phyloP scores from a whole-genome alignment of 2,888 invertebrate species.

The Therioaphis trifolii region DNA sequence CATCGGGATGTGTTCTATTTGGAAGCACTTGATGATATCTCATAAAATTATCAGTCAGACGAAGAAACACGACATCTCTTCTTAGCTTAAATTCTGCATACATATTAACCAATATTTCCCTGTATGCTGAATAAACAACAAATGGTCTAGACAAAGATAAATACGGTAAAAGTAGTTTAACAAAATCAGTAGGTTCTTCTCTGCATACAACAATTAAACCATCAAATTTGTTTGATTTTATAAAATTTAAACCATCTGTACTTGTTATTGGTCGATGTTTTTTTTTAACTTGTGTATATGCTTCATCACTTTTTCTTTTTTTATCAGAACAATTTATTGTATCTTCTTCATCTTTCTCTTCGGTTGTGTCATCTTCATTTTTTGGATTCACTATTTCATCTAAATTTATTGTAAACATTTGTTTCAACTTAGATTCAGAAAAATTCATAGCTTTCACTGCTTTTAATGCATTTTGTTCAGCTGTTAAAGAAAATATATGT shows the following conservation, averaged over 20 bases:
- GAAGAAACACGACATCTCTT: slow-evolving; percentile 79
- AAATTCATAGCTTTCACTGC: slow-evolving; percentile 85
- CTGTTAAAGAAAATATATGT: slow-evolving; percentile 84
- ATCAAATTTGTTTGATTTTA: slow-evolving; percentile 76
- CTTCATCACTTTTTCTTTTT: slow-evolving; percentile 56
- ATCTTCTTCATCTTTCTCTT: slow-evolving; percentile 12
- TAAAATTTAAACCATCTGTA: slow-evolving; percentile 70
- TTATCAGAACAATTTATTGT: slow-evolving; percentile 30
- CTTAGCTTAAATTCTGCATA: slow-evolving; percentile 82
- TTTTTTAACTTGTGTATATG: slow-evolving; percentile 56
- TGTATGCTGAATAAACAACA: slow-evolving; percentile 83
- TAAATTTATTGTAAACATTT: slow-evolving; percentile 81
- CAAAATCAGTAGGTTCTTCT: slow-evolving; percentile 86
- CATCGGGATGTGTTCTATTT: slow-evolving; percentile 93
- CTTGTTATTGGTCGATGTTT: slow-evolving; percentile 24
- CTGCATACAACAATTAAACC: slow-evolving; percentile 82
- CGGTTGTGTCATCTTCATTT: neutral
- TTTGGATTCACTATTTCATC: slow-evolving; percentile 69
- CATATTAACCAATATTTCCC: slow-evolving; percentile 87
- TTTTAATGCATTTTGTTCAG: slow-evolving; percentile 77
- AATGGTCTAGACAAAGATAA: slow-evolving; percentile 85
- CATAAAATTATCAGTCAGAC: slow-evolving; percentile 87
- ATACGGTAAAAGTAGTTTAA: slow-evolving; percentile 80
- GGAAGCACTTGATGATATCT: slow-evolving; percentile 90
- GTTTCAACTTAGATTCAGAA: slow-evolving; percentile 76